Percentiles rank a stretch among this genome's conserved stretches.
Conservation (phyloP, 2,888 invertebrate species). For the Gymnosoma rotundatum region DNA sequence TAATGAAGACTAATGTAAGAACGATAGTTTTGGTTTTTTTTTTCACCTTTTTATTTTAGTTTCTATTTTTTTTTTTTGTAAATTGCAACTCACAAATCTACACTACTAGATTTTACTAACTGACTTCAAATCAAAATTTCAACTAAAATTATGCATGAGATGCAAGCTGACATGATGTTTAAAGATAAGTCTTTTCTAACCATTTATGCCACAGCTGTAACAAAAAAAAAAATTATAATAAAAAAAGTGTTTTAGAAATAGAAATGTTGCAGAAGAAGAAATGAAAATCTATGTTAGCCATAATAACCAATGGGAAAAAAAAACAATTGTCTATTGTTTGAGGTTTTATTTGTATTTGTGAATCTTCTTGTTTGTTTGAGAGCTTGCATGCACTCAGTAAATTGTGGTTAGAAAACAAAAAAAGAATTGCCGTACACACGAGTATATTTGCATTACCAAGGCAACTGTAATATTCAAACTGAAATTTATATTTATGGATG, state of each 20-base stretch:
- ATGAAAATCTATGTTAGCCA: slow-evolving; percentile 48
- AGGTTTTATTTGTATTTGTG: slow-evolving; percentile 38
- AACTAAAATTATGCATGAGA: slow-evolving; percentile 61
- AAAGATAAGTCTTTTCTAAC: slow-evolving; percentile 48
- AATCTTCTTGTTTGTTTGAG: slow-evolving; percentile 21
- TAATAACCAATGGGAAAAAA: slow-evolving; percentile 51
- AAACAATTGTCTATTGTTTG: slow-evolving; percentile 55
- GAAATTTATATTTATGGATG: slow-evolving; percentile 38
- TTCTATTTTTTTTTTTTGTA: slow-evolving; percentile 11
- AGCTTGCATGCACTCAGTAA: slow-evolving; percentile 56
- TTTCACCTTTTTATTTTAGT: not conserved
- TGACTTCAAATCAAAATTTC: slow-evolving; percentile 66
- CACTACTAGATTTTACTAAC: slow-evolving; percentile 60
- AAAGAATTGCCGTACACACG: slow-evolving; percentile 1
- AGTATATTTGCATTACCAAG: not conserved
- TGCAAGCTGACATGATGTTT: slow-evolving; percentile 57
- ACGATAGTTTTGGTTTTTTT: slow-evolving; percentile 3
- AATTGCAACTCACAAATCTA: slow-evolving; percentile 27
- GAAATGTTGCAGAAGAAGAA: slow-evolving; percentile 11
- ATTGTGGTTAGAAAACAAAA: slow-evolving; percentile 43
- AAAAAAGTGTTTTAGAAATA: slow-evolving; percentile 18
- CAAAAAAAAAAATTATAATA: not conserved
- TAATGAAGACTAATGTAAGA: slow-evolving; percentile 41
- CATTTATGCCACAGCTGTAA: slow-evolving; percentile 47
- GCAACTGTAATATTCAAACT: slow-evolving; percentile 21